Base-by-base conservation (phyloP, 2,888 invertebrate species). In the Vandiemenella viatica region DNA sequence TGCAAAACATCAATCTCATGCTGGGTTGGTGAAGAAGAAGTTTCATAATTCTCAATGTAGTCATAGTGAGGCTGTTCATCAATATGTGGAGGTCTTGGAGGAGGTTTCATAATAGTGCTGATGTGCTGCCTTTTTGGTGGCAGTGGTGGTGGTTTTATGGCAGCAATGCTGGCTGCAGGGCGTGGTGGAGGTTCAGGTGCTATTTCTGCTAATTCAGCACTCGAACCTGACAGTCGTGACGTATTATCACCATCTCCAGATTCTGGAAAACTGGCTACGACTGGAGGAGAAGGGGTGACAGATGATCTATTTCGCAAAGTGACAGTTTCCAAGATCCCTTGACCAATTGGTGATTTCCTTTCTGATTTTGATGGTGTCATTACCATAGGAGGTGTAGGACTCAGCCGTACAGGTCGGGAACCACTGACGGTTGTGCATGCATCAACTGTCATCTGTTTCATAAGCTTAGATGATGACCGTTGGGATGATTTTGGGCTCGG, bases 121-220 rank as follows among this genome's bases (percentile, higher is more conserved):
- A 68, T 71, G 40, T 71, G 68, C 56, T 77, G 76, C 55, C 81
- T 80, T 61, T 82, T 83, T 13, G 83, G 83, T 17, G 83, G 74
- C 62, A 83, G 65, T 3, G 83, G 83, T 1, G 83, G 83, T 3
- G 83, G 83, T 60, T 80, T 80, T 5, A 76, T 72, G 45, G 76
- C 68, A 13, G 67, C 55, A 56, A 74, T 72, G 63, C 75, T 76
- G 15, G 76, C 71, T 0, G 74, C 71, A 5, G 81, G 75, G 6
- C 83, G 72, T 1, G 84, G 84, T 0, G 84, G 84, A 15, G 78
- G 78, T 58, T 67, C 83, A 57, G 67, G 84, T 60, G 75, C 74
- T 49, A 54, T 51, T 45, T 68, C 67, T 48, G 45, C 48, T 40
- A 65, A 53, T 51, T 67, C 67, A 5, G 60, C 60, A 22, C 64